phyloP scores from a whole-genome alignment of 1,140 invertebrate species.

The Spodoptera litura region DNA sequence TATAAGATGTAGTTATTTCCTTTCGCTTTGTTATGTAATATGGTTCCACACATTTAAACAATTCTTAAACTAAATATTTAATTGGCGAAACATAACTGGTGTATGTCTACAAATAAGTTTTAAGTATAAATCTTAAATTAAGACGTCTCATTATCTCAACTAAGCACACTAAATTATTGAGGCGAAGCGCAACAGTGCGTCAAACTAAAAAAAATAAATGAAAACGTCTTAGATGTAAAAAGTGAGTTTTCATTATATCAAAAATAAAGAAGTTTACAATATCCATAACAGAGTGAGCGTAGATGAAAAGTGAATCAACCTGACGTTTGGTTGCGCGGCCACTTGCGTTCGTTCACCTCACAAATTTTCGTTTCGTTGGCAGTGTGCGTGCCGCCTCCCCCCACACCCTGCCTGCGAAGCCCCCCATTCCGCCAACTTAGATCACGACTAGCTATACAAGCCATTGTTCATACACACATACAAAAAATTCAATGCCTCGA shows the following conservation, averaged over 20 bases:
- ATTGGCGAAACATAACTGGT: no score
- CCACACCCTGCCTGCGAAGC: constrained; percentile 48
- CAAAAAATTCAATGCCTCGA: constrained; percentile 35
- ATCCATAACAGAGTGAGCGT: constrained; percentile 74
- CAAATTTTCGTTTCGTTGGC: constrained; percentile 85
- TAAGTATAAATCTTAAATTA: no score
- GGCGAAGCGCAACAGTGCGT: background rate
- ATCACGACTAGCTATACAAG: constrained; percentile 66
- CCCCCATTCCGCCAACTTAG: constrained; percentile 71
- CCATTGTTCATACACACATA: constrained; percentile 57
- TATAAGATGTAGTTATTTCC: no score
- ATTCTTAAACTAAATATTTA: no score
- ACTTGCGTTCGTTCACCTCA: constrained; percentile 81
- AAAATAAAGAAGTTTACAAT: constrained; percentile 63
- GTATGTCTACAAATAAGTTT: no score
- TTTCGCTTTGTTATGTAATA: no score
- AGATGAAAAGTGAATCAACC: constrained; percentile 85
- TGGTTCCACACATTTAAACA: no score
- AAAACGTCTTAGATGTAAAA: constrained; percentile 46
- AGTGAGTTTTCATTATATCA: constrained; percentile 58
- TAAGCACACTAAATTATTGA: background rate
- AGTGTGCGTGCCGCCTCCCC: constrained; percentile 61
- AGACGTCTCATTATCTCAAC: background rate
- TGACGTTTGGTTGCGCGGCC: constrained; percentile 80
- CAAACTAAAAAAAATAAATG: constrained; percentile 28